Evolutionary conservation across 2,113 vertebrate genomes (phyloP).

Genomic region (Microtus richardsoni): DNA sequence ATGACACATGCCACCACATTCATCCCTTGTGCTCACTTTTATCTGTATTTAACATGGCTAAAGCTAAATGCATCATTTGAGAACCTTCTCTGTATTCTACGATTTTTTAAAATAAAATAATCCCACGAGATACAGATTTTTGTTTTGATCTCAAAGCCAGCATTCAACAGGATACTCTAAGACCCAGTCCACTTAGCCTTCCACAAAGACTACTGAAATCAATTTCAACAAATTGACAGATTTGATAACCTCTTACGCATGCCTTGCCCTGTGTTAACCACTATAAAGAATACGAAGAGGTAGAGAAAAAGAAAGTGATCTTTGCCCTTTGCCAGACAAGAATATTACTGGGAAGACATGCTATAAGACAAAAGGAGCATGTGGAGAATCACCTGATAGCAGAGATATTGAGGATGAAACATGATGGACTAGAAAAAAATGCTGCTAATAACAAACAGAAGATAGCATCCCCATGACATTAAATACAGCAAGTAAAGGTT

Average conservation of each 20-base stretch:
- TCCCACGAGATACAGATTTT: background rate
- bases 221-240: background rate
- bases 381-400: background rate
- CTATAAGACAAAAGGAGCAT: background rate
- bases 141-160: background rate
- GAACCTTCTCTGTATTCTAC: background rate
- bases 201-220: background rate
- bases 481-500: background rate
- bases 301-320: background rate
- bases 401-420: background rate
- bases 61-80: conserved; percentile 13
- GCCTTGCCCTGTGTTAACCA: background rate
- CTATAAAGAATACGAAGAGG: background rate
- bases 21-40: background rate
- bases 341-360: background rate
- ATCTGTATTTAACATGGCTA: background rate
- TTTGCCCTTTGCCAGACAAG: background rate
- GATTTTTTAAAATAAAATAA: conserved; percentile 12
- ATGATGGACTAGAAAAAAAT: background rate
- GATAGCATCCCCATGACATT: background rate
- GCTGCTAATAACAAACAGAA: background rate
- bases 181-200: background rate
- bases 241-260: background rate
- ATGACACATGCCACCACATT: background rate
- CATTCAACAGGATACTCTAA: background rate